Evolutionary conservation across 2,888 invertebrate genomes (phyloP), one percentile per base, ranked within the genome.

Genomic region (Sesia bembeciformis): DNA sequence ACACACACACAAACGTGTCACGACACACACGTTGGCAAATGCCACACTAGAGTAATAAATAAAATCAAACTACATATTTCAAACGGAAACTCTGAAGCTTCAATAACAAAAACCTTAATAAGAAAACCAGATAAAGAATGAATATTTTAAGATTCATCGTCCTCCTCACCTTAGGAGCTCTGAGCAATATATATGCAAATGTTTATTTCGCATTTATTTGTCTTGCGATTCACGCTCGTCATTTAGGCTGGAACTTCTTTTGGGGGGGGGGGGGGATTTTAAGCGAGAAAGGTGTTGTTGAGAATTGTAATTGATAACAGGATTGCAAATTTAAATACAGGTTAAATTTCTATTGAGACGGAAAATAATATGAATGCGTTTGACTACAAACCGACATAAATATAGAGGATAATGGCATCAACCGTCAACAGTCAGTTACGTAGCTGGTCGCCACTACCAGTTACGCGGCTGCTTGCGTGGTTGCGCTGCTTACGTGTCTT

Each of bases 131-230:
- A 42, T 3, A 7, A 42, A 42, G 7, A 42, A 42, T 42, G 7
- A 43, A 38, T 39, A 4, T 64, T 67, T 70, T 64, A 63, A 67
- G 67, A 70, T 70, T 64, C 63, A 63, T 66, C 55, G 57, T 53
- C 60, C 5, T 7, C 42, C 42, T 42, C 40, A 42, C 51, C 58
- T 58, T 59, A 40, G 42, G 55, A 7, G 51, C 54, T 49, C 42
- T 49, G 50, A 58, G 60, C 67, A 68, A 68, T 70, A 70, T 70
- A 67, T 63, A 73, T 72, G 68, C 56, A 53, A 56, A 56, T 56
- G 41, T 38, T 55, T 40, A 39, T 50, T 46, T 40, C 40, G 39
- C 40, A 51, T 49, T 56, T 53, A 51, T 51, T 56, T 56, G 43
- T 53, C 43, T 38, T 41, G 39, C 23, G 53, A 46, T 53, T 53